Evolutionary conservation across 2,113 vertebrate species (phyloP), one percentile per base, ranked within the genome.

Genomic region (Aleadryas rufinucha): DNA sequence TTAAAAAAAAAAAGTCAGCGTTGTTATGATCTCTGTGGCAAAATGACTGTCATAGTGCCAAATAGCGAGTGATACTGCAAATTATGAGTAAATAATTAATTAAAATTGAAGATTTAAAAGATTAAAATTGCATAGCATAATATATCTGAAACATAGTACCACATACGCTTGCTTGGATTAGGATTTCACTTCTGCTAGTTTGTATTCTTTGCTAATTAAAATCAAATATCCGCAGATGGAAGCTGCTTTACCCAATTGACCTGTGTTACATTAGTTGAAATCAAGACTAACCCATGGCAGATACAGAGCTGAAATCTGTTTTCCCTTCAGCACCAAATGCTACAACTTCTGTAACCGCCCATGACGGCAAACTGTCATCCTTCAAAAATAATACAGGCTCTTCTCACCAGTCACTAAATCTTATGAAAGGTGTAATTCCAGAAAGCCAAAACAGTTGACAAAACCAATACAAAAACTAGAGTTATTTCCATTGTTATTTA

Each of bases 151-250:
- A 68, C 27, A 70, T 9, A 91, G 10, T 84, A 44, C 14, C 35
- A 68, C 30, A 74, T 41, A 89, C 47, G 71, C 70, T 56, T 92
- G 44, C 64, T 92, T 94, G 52, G 44, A 91, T 89, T 94, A 87
- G 65, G 77, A 90, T 92, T 92, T 94, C 82, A 61, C 21, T 92
- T 90, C 56, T 84, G 24, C 14, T 91, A 64, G 30, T 71, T 89
- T 89, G 60, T 84, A 79, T 72, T 66, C 71, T 81, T 95, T 84
- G 69, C 35, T 95, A 92, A 97, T 96, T 95, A 95, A 95, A 95
- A 95, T 71, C 74, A 92, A 94, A 96, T 87, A 94, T 79, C 59
- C 81, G 78, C 91, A 94, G 91, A 95, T 89, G 89, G 89, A 79
- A 92, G 64, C 27, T 68, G 27, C 57, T 94, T 95, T 91, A 41